phyloP scores from a whole-genome alignment of 2,888 invertebrate species.

The Scaptomyza cyrtandrae region DNA sequence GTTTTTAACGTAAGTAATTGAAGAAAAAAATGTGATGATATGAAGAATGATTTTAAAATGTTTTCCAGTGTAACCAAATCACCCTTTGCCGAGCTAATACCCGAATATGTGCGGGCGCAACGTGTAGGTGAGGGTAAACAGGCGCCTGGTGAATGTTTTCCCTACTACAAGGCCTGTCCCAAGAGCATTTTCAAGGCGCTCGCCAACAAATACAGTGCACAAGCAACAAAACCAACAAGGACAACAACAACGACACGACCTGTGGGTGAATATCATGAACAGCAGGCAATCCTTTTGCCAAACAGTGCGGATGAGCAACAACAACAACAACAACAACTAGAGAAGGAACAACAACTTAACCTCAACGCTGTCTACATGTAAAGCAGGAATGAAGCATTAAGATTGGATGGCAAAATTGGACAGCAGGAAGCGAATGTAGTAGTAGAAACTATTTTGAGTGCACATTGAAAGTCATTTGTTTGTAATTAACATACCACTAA shows the following conservation, averaged over 20 bases:
- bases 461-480: conserved; percentile 82
- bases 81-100: conserved; percentile 89
- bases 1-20: conserved; percentile 90
- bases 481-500: conserved; percentile 61
- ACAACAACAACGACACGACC: conserved; percentile 40
- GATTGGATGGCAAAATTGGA: too few relatives aligned
- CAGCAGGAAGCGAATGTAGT: background rate
- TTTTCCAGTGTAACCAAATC: conserved; percentile 90
- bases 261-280: conserved; percentile 79
- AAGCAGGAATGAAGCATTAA: background rate
- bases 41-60: background rate
- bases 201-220: conserved; percentile 78
- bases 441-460: conserved; percentile 61
- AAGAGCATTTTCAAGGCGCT: conserved; percentile 89
- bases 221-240: conserved; percentile 15
- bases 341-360: conserved; percentile 20
- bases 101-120: conserved; percentile 93
- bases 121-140: conserved; percentile 88
- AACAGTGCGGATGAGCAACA: conserved; percentile 70
- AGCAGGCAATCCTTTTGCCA: conserved; percentile 75
- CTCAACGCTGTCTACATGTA: conserved; percentile 54
- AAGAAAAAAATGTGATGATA: too few relatives aligned
- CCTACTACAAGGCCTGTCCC: conserved; percentile 92
- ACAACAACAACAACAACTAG: conserved; percentile 35
- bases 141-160: conserved; percentile 92